Evolutionary conservation across 2,113 vertebrate genomes (phyloP).

Genomic region (Phoenicopterus ruber): DNA sequence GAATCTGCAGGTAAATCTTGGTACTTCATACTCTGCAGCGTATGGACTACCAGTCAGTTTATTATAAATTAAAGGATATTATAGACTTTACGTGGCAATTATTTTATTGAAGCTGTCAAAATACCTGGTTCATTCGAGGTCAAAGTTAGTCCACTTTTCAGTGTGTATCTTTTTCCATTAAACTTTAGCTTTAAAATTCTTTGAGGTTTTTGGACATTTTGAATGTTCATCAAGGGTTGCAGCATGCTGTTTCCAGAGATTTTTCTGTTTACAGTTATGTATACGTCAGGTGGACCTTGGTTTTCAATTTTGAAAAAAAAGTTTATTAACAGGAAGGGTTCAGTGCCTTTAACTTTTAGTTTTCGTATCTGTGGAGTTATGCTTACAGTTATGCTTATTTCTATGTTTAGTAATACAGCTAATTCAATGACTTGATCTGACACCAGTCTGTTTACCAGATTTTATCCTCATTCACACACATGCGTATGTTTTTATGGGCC

Average conservation of each 20-base stretch:
- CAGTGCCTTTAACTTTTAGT: background rate
- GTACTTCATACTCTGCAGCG: background rate
- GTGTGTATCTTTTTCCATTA: conserved; percentile 32
- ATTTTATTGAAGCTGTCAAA: conserved; percentile 12
- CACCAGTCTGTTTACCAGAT: background rate
- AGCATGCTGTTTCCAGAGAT: background rate
- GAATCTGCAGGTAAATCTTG: background rate
- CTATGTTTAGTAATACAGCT: background rate
- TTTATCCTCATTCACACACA: background rate
- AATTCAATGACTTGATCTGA: background rate
- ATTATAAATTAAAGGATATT: conserved; percentile 9
- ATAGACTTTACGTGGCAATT: background rate
- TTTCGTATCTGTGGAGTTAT: background rate
- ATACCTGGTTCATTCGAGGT: background rate
- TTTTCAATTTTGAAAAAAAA: background rate
- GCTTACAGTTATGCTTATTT: background rate
- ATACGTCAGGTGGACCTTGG: background rate
- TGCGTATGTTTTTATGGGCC: background rate
- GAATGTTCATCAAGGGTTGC: background rate
- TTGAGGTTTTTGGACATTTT: background rate
- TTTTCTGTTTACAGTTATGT: background rate
- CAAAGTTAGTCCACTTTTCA: conserved; percentile 28
- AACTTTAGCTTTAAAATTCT: background rate
- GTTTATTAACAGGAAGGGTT: background rate
- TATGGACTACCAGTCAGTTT: background rate